Evolutionary conservation across 2,797 vertebrate species (phyloP).

Genomic region (Nyctibius grandis): DNA sequence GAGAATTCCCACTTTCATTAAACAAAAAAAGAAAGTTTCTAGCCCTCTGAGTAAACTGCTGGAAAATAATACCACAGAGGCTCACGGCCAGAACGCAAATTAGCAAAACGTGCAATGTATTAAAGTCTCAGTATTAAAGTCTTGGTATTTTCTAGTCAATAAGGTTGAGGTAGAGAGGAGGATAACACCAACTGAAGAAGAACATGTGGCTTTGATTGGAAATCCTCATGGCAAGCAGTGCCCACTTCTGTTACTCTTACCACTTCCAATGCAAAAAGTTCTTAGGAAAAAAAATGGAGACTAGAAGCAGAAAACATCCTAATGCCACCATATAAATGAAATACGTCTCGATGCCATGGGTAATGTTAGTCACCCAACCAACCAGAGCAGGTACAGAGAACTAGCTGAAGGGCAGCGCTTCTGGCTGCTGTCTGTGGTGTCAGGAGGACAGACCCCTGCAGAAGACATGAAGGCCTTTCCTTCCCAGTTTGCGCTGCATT

Average conservation of each 20-base stretch:
- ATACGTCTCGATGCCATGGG: neutral
- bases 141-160: neutral
- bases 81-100: conserved; percentile 41
- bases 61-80: conserved; percentile 46
- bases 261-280: neutral
- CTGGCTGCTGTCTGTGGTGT: neutral
- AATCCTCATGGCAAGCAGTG: neutral
- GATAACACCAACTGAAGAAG: neutral
- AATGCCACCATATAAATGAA: neutral
- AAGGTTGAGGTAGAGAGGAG: neutral
- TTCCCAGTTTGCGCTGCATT: neutral
- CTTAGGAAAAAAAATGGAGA: neutral
- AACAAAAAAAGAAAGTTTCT: neutral
- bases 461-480: neutral
- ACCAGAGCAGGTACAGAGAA: neutral
- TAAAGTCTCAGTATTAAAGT: neutral
- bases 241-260: neutral
- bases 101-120: conserved; percentile 44
- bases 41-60: conserved; percentile 49
- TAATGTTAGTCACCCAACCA: neutral
- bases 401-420: neutral
- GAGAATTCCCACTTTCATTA: conserved; percentile 60
- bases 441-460: neutral
- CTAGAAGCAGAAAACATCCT: neutral
- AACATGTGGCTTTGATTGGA: neutral